Base-by-base conservation (phyloP, 2,797 vertebrate genomes). In the Protosalanx chinensis region DNA sequence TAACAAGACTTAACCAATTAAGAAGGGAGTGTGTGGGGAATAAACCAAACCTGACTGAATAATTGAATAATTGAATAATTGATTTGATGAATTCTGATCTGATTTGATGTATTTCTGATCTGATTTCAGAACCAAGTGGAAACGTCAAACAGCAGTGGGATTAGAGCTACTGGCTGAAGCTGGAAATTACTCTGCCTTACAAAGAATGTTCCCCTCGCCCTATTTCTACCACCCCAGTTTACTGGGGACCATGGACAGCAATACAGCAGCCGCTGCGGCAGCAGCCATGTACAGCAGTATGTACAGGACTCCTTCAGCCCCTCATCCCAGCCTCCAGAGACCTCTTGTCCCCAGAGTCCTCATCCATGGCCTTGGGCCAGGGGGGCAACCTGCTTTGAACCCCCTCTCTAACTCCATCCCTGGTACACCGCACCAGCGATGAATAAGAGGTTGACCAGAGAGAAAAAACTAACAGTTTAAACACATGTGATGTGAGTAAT, bases 251-350 rank as follows among this genome's bases (percentile, higher is more conserved):
- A 94, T 98, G 95, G 97, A 98, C 94, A 95, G 95, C 88, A 96
- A 95, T 4, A 95, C 97, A 16, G 97, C 97, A 12, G 97, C 97
- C 0, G 96, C 97, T 0, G 97, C 96, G 4, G 97, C 97, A 18
- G 97, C 96, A 18, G 97, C 97, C 67, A 97, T 99, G 96, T 98
- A 98, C 94, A 98, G 95, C 93, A 97, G 94, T 84, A 98, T 98
- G 95, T 98, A 98, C 91, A 95, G 97, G 95, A 98, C 96, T 96
- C 96, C 96, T 74, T 91, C 95, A 0, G 88, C 96, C 1, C 96
- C 97, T 70, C 97, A 97, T 71, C 97, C 96, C 58, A 88, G 94
- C 86, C 93, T 98, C 76, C 97, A 98, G 93, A 93, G 96, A 90
- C 97, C 97, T 51, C 92, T 98, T 64, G 97, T 98, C 87, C 97